Conservation (phyloP, 2,888 invertebrate genomes). For the Xestoiulus laeticollis region DNA sequence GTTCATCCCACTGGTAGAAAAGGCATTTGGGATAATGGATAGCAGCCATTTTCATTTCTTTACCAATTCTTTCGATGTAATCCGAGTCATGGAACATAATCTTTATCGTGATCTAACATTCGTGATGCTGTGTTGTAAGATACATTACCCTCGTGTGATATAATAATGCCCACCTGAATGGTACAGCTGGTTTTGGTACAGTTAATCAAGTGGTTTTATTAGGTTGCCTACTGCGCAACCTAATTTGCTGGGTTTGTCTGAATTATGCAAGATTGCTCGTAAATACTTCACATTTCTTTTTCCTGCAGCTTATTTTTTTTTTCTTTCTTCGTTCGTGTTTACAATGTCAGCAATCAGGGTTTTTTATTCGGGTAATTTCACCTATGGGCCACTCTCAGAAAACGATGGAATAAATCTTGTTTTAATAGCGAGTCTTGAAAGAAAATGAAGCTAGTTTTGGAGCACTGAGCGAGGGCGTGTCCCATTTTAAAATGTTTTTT, state of each 20-base stretch:
- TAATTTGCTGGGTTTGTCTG: slow-evolving; percentile 38
- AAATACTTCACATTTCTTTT: slow-evolving; percentile 13
- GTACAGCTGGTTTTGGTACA: slow-evolving; percentile 16
- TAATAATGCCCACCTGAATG: slow-evolving; percentile 9
- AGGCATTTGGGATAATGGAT: neutral
- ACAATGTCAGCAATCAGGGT: slow-evolving; percentile 30
- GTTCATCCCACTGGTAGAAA: no score
- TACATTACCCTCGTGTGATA: slow-evolving; percentile 18
- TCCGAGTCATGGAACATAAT: neutral
- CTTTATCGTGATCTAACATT: neutral
- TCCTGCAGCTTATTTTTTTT: neutral
- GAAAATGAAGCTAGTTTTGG: neutral
- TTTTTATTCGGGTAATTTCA: slow-evolving; percentile 24
- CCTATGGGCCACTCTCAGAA: slow-evolving; percentile 33
- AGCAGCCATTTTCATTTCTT: neutral
- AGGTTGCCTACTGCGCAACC: slow-evolving; percentile 40
- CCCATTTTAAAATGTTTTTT: neutral
- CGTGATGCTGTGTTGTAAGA: neutral
- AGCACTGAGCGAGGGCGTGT: neutral
- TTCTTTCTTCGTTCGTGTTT: neutral
- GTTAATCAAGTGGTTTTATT: slow-evolving; percentile 36
- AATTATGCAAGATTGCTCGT: slow-evolving; percentile 39
- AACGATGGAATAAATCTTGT: slow-evolving; percentile 25
- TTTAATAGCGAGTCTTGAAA: slow-evolving; percentile 2
- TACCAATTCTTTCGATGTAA: neutral